These are phyloP conservation scores for Athalia cordata DNA, from an alignment of 2,888 invertebrate species.

Conservation along the genomic window DNA sequence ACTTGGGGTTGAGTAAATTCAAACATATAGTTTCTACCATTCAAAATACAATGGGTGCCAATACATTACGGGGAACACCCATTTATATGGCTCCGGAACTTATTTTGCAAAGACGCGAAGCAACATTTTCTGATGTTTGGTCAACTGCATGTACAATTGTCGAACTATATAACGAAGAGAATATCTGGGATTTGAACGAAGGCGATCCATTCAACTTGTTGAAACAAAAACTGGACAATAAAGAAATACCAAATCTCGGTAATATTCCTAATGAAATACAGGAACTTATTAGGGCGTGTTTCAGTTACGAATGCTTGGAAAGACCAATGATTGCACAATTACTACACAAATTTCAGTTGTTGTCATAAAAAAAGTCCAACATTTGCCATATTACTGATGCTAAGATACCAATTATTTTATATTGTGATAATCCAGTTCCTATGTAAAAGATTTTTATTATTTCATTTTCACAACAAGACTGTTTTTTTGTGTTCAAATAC, in stretches of 20 bases:
- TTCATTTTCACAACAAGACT: too few relatives aligned
- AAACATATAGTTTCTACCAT: constrained; percentile 3
- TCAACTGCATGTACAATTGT: constrained; percentile 44
- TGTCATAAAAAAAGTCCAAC: too few relatives aligned
- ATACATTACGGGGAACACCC: constrained; percentile 31
- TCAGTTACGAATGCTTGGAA: neutral
- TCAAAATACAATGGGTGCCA: constrained; percentile 5
- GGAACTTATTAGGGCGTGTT: too few relatives aligned
- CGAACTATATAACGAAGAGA: constrained; percentile 43
- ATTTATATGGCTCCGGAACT: constrained; percentile 48
- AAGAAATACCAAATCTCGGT: neutral
- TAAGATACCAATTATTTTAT: too few relatives aligned
- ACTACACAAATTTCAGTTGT: neutral
- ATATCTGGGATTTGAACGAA: constrained; percentile 24
- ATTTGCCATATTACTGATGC: too few relatives aligned
- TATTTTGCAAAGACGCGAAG: constrained; percentile 20
- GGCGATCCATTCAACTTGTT: neutral
- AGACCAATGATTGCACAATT: neutral
- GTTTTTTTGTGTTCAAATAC: too few relatives aligned
- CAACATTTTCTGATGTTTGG: constrained; percentile 46
- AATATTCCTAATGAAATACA: neutral
- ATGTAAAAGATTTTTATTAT: too few relatives aligned
- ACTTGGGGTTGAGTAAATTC: constrained; percentile 38
- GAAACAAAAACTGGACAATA: neutral
- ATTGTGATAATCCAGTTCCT: too few relatives aligned